Percentiles rank a stretch among this genome's conserved stretches.
phyloP scores from a whole-genome alignment of 2,888 invertebrate species.

The Microctonus hyperodae region DNA sequence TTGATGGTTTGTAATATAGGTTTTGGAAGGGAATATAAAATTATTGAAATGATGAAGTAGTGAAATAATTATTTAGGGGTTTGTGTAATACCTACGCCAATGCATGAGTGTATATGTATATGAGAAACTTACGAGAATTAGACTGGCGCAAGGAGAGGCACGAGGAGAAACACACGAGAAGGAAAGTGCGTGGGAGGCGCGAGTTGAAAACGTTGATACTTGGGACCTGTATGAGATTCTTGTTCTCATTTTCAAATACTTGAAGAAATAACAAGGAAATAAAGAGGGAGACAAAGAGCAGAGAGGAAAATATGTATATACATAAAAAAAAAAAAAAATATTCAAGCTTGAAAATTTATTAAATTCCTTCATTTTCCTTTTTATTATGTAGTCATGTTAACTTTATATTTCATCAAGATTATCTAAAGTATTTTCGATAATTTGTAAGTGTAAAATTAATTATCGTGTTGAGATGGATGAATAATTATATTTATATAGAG shows the following conservation, averaged over 20 bases:
- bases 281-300: neutral
- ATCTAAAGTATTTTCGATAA: no score
- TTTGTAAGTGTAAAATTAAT: no score
- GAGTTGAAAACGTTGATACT: conserved; percentile 19
- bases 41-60: no score
- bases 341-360: neutral
- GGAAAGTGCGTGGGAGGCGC: conserved; percentile 27
- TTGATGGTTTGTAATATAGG: no score
- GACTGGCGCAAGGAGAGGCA: conserved; percentile 18
- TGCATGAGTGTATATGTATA: neutral
- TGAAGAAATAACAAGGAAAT: neutral
- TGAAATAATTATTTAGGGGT: neutral
- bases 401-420: no score
- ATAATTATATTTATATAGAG: no score
- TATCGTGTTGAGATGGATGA: no score
- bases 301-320: no score
- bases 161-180: neutral
- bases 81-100: conserved; percentile 3
- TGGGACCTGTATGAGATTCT: conserved; percentile 25
- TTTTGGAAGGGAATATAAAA: neutral
- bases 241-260: conserved; percentile 15
- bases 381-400: no score
- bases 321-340: no score
- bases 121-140: conserved; percentile 22
- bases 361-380: no score